A percentile compares a stretch with the other conserved stretches of the same genome.
These are phyloP conservation scores for Lithosia quadra DNA, from an alignment of 2,888 invertebrate genomes.

Conservation along the genomic window DNA sequence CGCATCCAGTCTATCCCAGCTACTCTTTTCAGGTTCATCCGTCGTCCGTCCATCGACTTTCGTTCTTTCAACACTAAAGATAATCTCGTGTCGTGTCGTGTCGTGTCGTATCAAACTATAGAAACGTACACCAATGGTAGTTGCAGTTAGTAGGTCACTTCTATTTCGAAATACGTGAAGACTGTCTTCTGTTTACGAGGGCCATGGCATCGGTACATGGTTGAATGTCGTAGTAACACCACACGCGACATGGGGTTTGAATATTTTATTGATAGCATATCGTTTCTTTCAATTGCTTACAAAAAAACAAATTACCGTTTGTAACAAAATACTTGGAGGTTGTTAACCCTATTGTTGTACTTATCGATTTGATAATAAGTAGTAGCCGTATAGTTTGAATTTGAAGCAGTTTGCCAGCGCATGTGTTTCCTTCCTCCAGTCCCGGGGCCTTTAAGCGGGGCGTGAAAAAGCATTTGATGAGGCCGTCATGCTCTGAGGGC, in stretches of 20 bases:
- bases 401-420: no score
- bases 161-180: conserved; percentile 43
- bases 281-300: conserved; percentile 31
- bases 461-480: no score
- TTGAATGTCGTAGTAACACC: conserved; percentile 12
- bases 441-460: no score
- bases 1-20: no score
- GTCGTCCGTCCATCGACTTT: no score
- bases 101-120: conserved; percentile 30
- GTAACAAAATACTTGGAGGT: conserved; percentile 3
- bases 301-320: neutral
- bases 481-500: no score
- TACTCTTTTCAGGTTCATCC: no score
- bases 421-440: no score
- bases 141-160: conserved; percentile 43
- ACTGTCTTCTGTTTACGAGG: conserved; percentile 21
- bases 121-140: conserved; percentile 25
- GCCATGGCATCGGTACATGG: conserved; percentile 13
- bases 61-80: no score
- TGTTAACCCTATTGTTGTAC: neutral
- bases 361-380: neutral
- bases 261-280: conserved; percentile 52
- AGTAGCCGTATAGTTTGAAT: no score
- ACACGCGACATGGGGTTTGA: conserved; percentile 47
- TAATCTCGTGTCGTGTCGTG: no score